These are phyloP conservation scores for Didymodactylos carnosus DNA, from an alignment of 2,888 invertebrate genomes.

Conservation along the genomic window DNA sequence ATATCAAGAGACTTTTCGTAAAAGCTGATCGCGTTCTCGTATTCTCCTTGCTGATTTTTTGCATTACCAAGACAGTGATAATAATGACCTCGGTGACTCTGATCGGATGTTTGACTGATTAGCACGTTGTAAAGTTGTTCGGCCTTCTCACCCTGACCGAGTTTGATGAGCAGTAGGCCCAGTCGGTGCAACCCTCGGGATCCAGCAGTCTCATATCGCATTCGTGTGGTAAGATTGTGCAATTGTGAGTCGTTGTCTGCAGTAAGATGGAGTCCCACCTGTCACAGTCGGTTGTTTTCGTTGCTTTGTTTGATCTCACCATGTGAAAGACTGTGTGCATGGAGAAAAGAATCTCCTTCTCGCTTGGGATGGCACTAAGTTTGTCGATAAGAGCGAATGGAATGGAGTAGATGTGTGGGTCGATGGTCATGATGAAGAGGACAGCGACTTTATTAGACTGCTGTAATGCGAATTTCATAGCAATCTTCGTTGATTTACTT, in stretches of 20 bases:
- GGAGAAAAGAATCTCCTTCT: not conserved
- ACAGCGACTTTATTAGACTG: not conserved
- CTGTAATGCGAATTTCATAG: not conserved
- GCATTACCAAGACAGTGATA: not conserved
- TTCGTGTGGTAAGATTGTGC: not conserved
- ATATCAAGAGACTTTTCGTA: not conserved
- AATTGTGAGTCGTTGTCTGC: not conserved
- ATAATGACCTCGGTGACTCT: not conserved
- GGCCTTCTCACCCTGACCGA: not conserved
- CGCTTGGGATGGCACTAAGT: not conserved
- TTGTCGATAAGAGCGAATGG: not conserved
- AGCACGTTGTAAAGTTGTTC: not conserved
- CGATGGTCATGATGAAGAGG: not conserved
- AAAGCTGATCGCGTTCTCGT: not conserved
- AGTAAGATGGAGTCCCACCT: not conserved
- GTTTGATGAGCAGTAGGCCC: not conserved
- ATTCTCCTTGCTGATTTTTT: not conserved
- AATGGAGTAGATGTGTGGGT: not conserved
- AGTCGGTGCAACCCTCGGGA: not conserved
- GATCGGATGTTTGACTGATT: not conserved
- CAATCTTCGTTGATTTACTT: too few relatives aligned
- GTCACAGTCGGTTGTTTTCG: not conserved
- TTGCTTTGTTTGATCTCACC: too few relatives aligned
- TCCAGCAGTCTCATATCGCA: not conserved
- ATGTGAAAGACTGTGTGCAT: not conserved